These are phyloP conservation scores for Lacerta bilineata DNA, from an alignment of 2,797 vertebrate species.

Conservation along the genomic window DNA sequence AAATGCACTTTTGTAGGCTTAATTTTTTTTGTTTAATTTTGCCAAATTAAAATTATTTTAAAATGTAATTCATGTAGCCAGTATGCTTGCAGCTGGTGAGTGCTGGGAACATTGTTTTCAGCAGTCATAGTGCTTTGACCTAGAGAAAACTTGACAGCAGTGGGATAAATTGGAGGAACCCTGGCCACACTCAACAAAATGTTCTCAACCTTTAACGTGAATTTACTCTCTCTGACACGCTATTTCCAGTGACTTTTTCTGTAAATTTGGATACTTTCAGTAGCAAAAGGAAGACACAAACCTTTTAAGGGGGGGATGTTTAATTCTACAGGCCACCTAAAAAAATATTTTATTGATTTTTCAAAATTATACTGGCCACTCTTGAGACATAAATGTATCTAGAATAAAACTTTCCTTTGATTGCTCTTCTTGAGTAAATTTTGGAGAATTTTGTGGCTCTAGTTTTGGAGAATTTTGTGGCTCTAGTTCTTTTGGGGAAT, in stretches of 20 bases:
- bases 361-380: too few relatives aligned
- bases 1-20: too few relatives aligned
- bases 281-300: not conserved
- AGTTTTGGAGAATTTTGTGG: slow-evolving; percentile 18
- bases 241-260: not conserved
- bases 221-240: not conserved
- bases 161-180: not conserved
- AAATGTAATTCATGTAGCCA: too few relatives aligned
- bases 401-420: not conserved
- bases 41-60: too few relatives aligned
- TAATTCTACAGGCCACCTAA: not conserved
- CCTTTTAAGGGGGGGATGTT: not conserved
- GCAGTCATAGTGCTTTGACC: too few relatives aligned
- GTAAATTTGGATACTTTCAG: not conserved
- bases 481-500: slow-evolving; percentile 43
- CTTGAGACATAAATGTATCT: not conserved
- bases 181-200: not conserved
- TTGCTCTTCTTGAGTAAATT: not conserved
- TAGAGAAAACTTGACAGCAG: too few relatives aligned
- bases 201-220: not conserved
- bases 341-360: too few relatives aligned
- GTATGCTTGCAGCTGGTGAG: too few relatives aligned
- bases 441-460: not conserved
- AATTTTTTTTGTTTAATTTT: too few relatives aligned
- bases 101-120: too few relatives aligned